Evolutionary conservation across 2,113 vertebrate species (phyloP), one percentile per base, ranked within the genome.

Genomic region (Salvelinus fontinalis): DNA sequence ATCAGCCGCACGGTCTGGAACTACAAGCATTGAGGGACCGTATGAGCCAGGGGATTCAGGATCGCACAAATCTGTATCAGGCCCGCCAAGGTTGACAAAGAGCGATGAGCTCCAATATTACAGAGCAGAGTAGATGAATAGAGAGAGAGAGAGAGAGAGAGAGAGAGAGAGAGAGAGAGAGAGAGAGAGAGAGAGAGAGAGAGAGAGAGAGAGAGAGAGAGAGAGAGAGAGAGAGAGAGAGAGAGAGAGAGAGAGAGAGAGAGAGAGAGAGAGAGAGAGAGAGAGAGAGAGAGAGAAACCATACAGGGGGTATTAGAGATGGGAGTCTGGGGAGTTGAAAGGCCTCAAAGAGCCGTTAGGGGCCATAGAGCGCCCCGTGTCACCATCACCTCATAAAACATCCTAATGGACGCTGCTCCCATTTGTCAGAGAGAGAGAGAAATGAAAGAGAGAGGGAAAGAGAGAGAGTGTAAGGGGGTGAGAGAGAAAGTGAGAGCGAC

Each of bases 351-450:
- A 54, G 72, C 16, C 75, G 84, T 81, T 84, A 77, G 85, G 80
- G 79, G 83, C 84, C 65, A 67, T 86, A 80, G 84, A 82, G 86
- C 87, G 2, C 9, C 39, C 39, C 39, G 39, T 12, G 39, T 44
- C 39, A 88, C 82, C 83, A 64, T 81, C 91, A 93, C 89, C 91
- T 91, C 91, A 93, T 93, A 86, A 89, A 92, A 66, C 86, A 90
- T 80, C 79, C 72, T 91, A 92, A 93, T 93, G 90, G 88, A 87
- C 85, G 31, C 57, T 26, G 62, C 84, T 75, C 69, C 71, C 79
- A 92, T 92, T 89, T 89, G 90, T 90, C 88, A 88, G 74, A 89
- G 73, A 73, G 60, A 75, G 70, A 87, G 84, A 90, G 79, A 88
- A 90, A 89, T 84, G 77, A 87, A 85, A 84, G 85, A 67, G 79